A percentile compares a stretch with the other conserved stretches of the same genome.
These are phyloP conservation scores for Oscheius sp. DNA, from an alignment of 2,888 invertebrate species.

Conservation along the genomic window DNA sequence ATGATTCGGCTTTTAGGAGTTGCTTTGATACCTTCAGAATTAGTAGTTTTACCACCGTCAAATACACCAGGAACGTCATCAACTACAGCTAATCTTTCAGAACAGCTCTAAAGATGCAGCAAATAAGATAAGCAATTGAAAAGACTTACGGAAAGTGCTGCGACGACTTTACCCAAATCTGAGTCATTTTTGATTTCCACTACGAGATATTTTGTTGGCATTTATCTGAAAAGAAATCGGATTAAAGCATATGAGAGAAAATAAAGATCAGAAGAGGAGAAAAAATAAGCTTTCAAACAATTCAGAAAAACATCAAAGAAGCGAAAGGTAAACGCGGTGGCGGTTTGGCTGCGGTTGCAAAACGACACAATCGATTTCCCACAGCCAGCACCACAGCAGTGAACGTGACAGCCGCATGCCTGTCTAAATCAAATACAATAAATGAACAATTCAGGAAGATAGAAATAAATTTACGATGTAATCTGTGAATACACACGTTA, in stretches of 20 bases:
- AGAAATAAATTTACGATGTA: too few species aligned
- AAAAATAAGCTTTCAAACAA: background rate
- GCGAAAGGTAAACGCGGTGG: background rate
- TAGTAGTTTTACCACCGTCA: background rate
- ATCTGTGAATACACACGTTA: too few species aligned
- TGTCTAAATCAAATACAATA: too few species aligned
- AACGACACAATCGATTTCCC: slow-evolving; percentile 19
- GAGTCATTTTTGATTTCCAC: slow-evolving; percentile 12
- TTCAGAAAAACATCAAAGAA: background rate
- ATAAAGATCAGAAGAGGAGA: background rate
- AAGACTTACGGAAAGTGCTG: background rate
- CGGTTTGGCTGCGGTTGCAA: slow-evolving; percentile 10
- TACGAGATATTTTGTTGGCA: slow-evolving; percentile 21
- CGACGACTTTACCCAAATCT: background rate
- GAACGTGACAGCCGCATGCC: too few species aligned
- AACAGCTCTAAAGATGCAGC: background rate
- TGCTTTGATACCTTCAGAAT: background rate
- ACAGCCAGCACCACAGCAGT: background rate
- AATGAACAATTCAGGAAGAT: too few species aligned
- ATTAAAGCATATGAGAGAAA: background rate
- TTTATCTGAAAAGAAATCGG: background rate
- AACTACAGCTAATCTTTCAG: slow-evolving; percentile 1
- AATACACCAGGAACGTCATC: slow-evolving; percentile 15
- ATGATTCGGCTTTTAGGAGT: background rate
- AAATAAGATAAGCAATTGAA: background rate